phyloP scores from a whole-genome alignment of 2,797 vertebrate genomes.

The Pipistrellus kuhlii region DNA sequence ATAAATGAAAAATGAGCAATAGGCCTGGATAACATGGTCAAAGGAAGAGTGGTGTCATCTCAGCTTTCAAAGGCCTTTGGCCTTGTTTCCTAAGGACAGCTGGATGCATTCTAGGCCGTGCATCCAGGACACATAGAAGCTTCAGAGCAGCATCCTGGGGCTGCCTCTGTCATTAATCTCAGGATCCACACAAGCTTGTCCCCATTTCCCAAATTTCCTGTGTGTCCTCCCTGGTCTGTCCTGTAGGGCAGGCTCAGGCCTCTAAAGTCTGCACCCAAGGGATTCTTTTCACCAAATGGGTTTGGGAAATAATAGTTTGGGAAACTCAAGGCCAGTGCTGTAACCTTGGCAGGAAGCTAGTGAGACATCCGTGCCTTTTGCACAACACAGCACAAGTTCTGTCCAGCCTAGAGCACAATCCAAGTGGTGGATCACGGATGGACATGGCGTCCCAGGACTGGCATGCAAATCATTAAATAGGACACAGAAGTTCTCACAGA shows the following conservation, averaged over 20 bases:
- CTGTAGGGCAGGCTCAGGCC: not conserved
- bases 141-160: accelerated
- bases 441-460: no score
- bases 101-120: not conserved
- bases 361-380: accelerated
- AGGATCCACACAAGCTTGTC: not conserved
- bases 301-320: no score
- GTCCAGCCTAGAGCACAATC: no score
- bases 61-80: not conserved
- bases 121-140: no score
- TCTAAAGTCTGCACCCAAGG: accelerated
- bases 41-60: not conserved
- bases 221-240: not conserved
- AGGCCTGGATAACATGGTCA: accelerated
- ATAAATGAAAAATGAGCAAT: not conserved
- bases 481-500: accelerated
- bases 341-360: not conserved
- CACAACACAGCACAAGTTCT: accelerated
- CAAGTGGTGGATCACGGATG: accelerated
- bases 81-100: not conserved
- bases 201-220: not conserved
- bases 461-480: no score
- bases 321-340: not conserved
- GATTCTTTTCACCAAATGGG: not conserved
- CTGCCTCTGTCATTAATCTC: accelerated